Evolutionary conservation across 2,113 vertebrate species (phyloP), one percentile per base, ranked within the genome.

Genomic region (Mionectes macconnelli): DNA sequence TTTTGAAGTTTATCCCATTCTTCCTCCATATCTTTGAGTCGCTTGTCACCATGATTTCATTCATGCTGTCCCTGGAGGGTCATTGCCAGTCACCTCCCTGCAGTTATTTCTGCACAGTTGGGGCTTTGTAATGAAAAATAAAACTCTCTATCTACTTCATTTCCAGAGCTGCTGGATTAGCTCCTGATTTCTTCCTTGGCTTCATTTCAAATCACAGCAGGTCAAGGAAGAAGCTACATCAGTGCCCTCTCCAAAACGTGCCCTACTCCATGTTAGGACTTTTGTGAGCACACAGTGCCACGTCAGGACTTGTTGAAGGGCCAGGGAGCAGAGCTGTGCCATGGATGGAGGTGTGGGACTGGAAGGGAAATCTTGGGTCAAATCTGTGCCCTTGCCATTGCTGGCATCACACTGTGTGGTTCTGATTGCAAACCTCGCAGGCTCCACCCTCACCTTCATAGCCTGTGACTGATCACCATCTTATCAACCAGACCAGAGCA

Each of bases 151-250:
- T 87, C n/a, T 92, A 45, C 91, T 97, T 84, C 60, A 23, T 97
- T 97, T 97, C 95, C 86, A 90, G 96, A 70, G 72, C 90, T 92
- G 76, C 93, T 90, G 92, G 87, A 96, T 98, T 90, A 74, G 79
- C 52, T 96, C 76, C 88, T 91, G 86, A 72, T 95, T 96, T 95
- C 90, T 92, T 88, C 89, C 77, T 94, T 94, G 92, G 84, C 80
- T 93, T 69, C 30, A 9, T 74, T 90, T 89, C 62, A 76, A 64
- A 75, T 35, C 14, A 68, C 44, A 91, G n/a, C 22, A 80, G 56
- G 37, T 60, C 56, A 76, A 67, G 55, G 78, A 91, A 70, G 40
- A 62, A 79, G 67, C 30, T 40, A 12, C 33, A 31, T 75, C 16
- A 14, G 28, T 49, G 37, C 73, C 67, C 31, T 73, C 37, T 69